phyloP scores from a whole-genome alignment of 1,140 invertebrate species.

The Bombus turneri region DNA sequence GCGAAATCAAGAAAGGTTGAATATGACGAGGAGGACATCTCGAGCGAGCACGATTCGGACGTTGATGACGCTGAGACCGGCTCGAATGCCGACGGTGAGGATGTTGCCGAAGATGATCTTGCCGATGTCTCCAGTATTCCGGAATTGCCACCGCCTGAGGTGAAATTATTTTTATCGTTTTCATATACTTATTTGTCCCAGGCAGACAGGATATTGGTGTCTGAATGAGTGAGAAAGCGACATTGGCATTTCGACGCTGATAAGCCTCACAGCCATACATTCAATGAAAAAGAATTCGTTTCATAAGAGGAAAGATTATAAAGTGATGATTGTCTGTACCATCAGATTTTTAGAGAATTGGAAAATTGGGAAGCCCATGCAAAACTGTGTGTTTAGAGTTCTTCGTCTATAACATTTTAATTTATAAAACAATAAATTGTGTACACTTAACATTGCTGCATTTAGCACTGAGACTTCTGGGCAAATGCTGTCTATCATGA shows the following conservation, averaged over 20 bases:
- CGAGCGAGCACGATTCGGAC: slow-evolving; percentile 80
- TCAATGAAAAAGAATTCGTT: not conserved
- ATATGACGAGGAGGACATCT: slow-evolving; percentile 81
- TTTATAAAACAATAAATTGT: too few relatives aligned
- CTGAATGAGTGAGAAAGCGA: not conserved
- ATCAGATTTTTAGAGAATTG: not conserved
- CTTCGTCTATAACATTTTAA: too few relatives aligned
- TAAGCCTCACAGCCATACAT: not conserved
- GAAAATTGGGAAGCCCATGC: too few relatives aligned
- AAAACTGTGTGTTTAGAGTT: too few relatives aligned
- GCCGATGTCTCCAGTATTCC: slow-evolving; percentile 75
- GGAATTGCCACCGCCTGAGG: slow-evolving; percentile 78
- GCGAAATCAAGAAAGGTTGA: slow-evolving; percentile 78
- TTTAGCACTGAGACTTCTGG: too few relatives aligned
- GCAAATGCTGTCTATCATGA: too few relatives aligned
- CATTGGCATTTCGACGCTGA: slow-evolving; percentile 7
- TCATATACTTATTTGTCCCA: slow-evolving; percentile 25
- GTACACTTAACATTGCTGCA: too few relatives aligned
- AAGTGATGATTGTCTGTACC: not conserved
- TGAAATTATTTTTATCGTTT: slow-evolving; percentile 57
- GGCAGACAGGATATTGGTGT: not conserved
- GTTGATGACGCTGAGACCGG: slow-evolving; percentile 77
- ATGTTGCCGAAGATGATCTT: slow-evolving; percentile 75
- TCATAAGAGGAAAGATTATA: not conserved
- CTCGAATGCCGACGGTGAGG: slow-evolving; percentile 75